Evolutionary conservation across 2,888 invertebrate species (phyloP), one percentile per base, ranked within the genome.

Genomic region (Eupithecia subfuscata): DNA sequence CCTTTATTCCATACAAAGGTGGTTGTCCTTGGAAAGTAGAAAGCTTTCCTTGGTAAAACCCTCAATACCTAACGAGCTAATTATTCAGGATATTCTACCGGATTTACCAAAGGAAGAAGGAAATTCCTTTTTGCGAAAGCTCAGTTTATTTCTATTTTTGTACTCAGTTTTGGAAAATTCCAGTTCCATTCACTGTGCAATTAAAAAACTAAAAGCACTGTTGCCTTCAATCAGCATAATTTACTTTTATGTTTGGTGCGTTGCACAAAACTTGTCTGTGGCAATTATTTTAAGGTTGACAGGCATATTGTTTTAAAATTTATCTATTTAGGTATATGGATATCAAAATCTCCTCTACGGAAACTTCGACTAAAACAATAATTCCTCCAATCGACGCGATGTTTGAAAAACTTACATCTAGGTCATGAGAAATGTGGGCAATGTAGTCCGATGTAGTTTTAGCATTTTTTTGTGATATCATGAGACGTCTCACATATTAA

Each of bases 21-120:
- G 25, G 76, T 70, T 71, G 80, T 80, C 83, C 83, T 84, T 80
- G 79, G 71, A 69, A 52, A 76, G 45, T 71, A 52, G 80, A 82
- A 82, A 82, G 82, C 79, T 72, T 64, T 75, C 76, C 72, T 48
- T 70, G 79, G 79, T 75, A 82, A 81, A 80, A 75, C 80, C 81
- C 34, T 64, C 34, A 64, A 18, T 30, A 56, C 71, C 69, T 18
- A 18, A 34, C 64, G 1, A 72, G 72, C 30, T 63, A 74, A 74
- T 77, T 74, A 73, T 75, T 71, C 76, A 75, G 79, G 69, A 79
- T 78, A 75, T 77, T 74, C 71, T 78, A 18, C 73, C 74, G 76
- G 76, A 75, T 75, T 77, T 70, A 52, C 40, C 74, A 72, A 64
- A 77, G 60, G 60, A 60, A 60, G 60, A 22, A 60, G 80, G 79